Evolutionary conservation across 2,797 vertebrate genomes (phyloP).

Genomic region (Acanthopagrus latus): DNA sequence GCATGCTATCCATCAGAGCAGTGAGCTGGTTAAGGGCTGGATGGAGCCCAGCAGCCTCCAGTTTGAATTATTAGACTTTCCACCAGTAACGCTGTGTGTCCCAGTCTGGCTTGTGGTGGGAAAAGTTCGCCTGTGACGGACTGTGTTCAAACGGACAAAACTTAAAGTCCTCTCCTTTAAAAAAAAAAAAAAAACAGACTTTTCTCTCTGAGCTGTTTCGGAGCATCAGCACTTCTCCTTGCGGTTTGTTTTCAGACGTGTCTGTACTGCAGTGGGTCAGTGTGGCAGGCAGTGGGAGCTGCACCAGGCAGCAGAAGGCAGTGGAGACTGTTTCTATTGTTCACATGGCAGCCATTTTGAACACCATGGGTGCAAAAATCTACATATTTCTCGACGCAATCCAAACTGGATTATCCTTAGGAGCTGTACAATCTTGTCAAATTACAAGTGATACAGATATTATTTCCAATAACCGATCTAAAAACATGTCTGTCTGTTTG

Average conservation of each 20-base stretch:
- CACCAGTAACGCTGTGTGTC: slow-evolving; percentile 48
- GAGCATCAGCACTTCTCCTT: slow-evolving; percentile 32
- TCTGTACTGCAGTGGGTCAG: slow-evolving; percentile 19
- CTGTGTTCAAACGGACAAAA: slow-evolving; percentile 21
- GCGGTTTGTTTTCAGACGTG: slow-evolving; percentile 2
- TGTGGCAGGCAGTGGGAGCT: slow-evolving; percentile 42
- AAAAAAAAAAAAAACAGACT: not conserved
- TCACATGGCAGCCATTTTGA: slow-evolving; percentile 64
- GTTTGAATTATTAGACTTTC: slow-evolving; percentile 70
- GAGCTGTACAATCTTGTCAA: not conserved
- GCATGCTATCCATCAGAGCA: slow-evolving; percentile 71
- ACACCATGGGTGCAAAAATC: not conserved
- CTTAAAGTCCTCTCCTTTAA: not conserved
- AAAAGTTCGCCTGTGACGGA: slow-evolving; percentile 25
- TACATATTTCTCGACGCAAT: not conserved
- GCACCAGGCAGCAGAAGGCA: slow-evolving; percentile 14
- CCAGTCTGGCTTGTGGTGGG: slow-evolving; percentile 27
- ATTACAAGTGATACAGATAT: not conserved
- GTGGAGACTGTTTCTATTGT: slow-evolving; percentile 44
- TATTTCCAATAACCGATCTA: not conserved
- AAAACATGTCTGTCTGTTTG: not conserved
- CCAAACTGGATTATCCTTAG: not conserved
- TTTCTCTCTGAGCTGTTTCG: slow-evolving; percentile 11
- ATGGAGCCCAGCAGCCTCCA: slow-evolving; percentile 68
- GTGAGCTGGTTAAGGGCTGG: slow-evolving; percentile 62